These are phyloP conservation scores for Hippocampus kuda DNA, from an alignment of 2,797 vertebrate species.

Conservation along the genomic window DNA sequence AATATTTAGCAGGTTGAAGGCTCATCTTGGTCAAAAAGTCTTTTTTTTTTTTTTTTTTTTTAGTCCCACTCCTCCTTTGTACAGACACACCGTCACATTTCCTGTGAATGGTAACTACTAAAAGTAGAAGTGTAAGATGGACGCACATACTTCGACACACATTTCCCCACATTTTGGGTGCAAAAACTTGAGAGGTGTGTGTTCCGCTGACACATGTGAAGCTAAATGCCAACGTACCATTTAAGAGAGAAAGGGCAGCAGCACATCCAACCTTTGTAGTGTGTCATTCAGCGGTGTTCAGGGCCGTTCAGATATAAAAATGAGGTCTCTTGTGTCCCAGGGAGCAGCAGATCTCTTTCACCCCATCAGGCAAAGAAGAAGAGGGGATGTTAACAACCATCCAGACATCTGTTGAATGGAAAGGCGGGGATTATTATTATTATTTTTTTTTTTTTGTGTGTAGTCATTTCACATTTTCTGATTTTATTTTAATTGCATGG, in stretches of 20 bases:
- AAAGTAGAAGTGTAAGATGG: constrained; percentile 21
- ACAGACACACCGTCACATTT: constrained; percentile 27
- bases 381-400: constrained; percentile 47
- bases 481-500: constrained; percentile 15
- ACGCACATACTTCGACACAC: constrained; percentile 36
- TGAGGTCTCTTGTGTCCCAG: constrained; percentile 59
- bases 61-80: neutral
- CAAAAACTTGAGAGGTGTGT: constrained; percentile 68
- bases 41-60: neutral
- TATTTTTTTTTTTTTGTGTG: neutral
- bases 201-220: constrained; percentile 74
- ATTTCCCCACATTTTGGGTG: constrained; percentile 59
- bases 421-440: constrained; percentile 10
- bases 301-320: constrained; percentile 68
- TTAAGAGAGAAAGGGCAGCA: constrained; percentile 76
- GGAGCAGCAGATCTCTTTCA: constrained; percentile 56
- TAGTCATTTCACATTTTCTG: neutral
- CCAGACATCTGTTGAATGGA: constrained; percentile 38
- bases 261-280: constrained; percentile 75
- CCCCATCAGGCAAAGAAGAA: constrained; percentile 41
- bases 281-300: constrained; percentile 72
- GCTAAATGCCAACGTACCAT: constrained; percentile 81
- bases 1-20: neutral
- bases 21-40: neutral
- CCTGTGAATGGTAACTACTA: constrained; percentile 40